These are phyloP conservation scores for Epinephelus awoara DNA, from an alignment of 2,797 vertebrate genomes.

Conservation along the genomic window DNA sequence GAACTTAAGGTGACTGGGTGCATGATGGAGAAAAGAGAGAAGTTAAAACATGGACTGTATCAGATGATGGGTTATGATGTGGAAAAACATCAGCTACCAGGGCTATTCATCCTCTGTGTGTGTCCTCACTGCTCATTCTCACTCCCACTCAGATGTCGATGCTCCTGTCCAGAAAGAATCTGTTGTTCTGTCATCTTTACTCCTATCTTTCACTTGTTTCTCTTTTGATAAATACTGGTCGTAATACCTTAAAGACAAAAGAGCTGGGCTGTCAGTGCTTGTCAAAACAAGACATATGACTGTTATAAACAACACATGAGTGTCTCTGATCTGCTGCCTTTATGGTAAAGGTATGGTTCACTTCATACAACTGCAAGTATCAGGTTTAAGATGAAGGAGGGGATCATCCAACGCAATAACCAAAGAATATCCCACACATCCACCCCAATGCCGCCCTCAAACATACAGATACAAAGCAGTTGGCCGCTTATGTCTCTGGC, in stretches of 20 bases:
- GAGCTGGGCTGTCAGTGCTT: neutral
- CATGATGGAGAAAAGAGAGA: constrained; percentile 12
- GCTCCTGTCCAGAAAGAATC: neutral
- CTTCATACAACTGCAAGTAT: neutral
- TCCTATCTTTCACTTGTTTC: too few relatives aligned
- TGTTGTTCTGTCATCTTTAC: neutral
- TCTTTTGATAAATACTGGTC: neutral
- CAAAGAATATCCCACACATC: neutral
- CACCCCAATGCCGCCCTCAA: neutral
- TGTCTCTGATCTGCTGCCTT: neutral
- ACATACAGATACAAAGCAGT: neutral
- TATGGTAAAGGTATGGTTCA: neutral
- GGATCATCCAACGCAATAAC: neutral
- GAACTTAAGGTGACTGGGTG: constrained; percentile 29
- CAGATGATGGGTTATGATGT: constrained; percentile 25
- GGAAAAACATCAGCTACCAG: neutral
- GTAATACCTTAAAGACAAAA: neutral
- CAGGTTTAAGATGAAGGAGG: neutral
- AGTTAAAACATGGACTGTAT: constrained; percentile 7
- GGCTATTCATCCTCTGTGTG: neutral
- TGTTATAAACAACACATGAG: neutral
- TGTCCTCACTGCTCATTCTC: constrained; percentile 15
- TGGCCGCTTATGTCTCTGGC: neutral
- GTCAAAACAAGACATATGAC: neutral
- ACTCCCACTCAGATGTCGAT: neutral